A percentile compares a stretch with the other conserved stretches of the same genome.
phyloP scores from a whole-genome alignment of 1,140 invertebrate genomes.

The Panonychus citri region DNA sequence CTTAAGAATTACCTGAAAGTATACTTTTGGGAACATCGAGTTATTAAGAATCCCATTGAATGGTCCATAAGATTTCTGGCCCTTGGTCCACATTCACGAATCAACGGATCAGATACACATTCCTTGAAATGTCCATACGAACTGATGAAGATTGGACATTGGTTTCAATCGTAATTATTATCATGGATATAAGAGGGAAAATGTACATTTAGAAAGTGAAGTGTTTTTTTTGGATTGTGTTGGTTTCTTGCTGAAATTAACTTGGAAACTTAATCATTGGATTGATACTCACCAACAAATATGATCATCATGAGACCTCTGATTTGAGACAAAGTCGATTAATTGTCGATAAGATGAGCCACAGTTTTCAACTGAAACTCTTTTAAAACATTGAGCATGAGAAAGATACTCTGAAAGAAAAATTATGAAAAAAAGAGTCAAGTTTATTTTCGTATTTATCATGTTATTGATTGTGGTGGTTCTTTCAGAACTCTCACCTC shows the following conservation, averaged over 20 bases:
- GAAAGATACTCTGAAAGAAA: constrained; percentile 14
- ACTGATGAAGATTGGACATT: constrained; percentile 3
- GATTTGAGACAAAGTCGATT: constrained; percentile 13
- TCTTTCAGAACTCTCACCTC: too few relatives aligned
- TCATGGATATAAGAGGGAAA: too few relatives aligned
- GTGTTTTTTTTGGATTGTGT: neutral
- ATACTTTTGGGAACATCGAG: constrained; percentile 9
- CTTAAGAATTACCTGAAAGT: too few relatives aligned
- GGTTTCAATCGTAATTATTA: too few relatives aligned
- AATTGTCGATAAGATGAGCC: constrained; percentile 13
- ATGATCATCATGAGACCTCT: constrained; percentile 13
- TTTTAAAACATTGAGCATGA: constrained; percentile 15
- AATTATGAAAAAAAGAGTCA: neutral
- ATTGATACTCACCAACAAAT: constrained; percentile 16
- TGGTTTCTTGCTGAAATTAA: too few relatives aligned
- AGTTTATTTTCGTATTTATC: too few relatives aligned
- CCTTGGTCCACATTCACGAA: constrained; percentile 13
- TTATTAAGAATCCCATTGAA: constrained; percentile 15
- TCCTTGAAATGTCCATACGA: constrained; percentile 15
- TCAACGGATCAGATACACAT: constrained; percentile 14
- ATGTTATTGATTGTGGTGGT: too few relatives aligned
- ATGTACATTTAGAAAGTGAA: neutral
- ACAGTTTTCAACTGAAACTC: constrained; percentile 15
- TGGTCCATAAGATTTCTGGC: constrained; percentile 15
- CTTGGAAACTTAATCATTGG: too few relatives aligned